phyloP scores from a whole-genome alignment of 2,888 invertebrate species.

The Apeira syringaria region DNA sequence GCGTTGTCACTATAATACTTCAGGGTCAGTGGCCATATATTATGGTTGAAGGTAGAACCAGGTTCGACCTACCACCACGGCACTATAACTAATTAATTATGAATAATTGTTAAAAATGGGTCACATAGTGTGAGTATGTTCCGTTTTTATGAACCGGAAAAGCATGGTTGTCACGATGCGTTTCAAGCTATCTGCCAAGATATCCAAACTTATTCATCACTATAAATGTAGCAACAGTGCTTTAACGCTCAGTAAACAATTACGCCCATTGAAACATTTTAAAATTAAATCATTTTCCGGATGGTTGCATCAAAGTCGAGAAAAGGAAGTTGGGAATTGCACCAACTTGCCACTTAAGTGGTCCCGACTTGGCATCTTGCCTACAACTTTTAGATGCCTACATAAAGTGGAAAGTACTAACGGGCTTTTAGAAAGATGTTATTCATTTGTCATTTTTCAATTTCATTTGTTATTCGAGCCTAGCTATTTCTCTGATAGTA shows the following conservation, averaged over 20 bases:
- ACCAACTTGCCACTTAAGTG: constrained; percentile 54
- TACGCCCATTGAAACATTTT: constrained; percentile 29
- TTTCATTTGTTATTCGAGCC: no score
- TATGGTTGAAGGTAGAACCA: no score
- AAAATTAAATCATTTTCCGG: constrained; percentile 40
- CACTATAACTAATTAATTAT: no score
- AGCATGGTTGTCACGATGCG: no score
- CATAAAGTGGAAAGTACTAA: constrained; percentile 27
- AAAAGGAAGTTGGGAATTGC: constrained; percentile 43
- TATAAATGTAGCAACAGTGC: not conserved
- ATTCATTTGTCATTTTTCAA: constrained; percentile 19
- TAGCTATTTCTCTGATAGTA: no score
- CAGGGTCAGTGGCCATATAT: no score
- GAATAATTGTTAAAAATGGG: no score
- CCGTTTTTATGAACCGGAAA: no score
- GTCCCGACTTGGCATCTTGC: constrained; percentile 55
- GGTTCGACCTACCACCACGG: no score
- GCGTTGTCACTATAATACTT: no score
- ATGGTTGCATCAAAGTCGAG: constrained; percentile 41
- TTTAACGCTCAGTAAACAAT: no score
- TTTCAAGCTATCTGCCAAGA: not conserved
- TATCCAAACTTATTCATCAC: not conserved
- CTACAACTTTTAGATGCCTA: constrained; percentile 38
- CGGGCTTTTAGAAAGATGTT: constrained; percentile 14
- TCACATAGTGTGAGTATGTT: no score